phyloP scores from a whole-genome alignment of 1,140 invertebrate species.

The Proales similis region DNA sequence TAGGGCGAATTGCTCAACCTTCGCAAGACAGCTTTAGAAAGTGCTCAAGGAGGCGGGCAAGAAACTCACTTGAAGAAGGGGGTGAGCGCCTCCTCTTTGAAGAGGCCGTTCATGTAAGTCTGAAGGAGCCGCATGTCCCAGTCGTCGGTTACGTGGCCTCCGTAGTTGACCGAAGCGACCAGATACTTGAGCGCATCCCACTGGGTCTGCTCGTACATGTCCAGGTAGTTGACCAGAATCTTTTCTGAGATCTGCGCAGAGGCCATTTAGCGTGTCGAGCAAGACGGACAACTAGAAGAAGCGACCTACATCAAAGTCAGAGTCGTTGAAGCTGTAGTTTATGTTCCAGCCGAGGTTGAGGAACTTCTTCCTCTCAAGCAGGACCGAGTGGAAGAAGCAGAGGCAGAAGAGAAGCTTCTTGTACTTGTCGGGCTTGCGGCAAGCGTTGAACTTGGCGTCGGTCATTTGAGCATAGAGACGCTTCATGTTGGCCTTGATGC shows the following conservation, averaged over 20 bases:
- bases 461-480: slow-evolving; percentile 51
- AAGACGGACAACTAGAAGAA: too few species aligned
- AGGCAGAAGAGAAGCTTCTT: slow-evolving; percentile 53
- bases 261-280: slow-evolving; percentile 7
- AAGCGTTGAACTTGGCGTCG: slow-evolving; percentile 49
- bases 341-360: slow-evolving; percentile 55
- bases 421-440: slow-evolving; percentile 51
- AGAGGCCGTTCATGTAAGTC: slow-evolving; percentile 70
- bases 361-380: slow-evolving; percentile 54
- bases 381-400: slow-evolving; percentile 54
- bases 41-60: too few species aligned
- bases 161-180: slow-evolving; percentile 54
- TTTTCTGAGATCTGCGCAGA: too few species aligned
- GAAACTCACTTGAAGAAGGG: not conserved
- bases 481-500: slow-evolving; percentile 54
- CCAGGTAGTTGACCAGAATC: slow-evolving; percentile 68
- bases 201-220: slow-evolving; percentile 64
- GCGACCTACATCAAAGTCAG: slow-evolving; percentile 79
- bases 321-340: slow-evolving; percentile 69
- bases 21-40: slow-evolving; percentile 16
- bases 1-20: not conserved
- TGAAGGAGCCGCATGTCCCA: slow-evolving; percentile 56
- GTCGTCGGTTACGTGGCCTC: slow-evolving; percentile 54
- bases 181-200: slow-evolving; percentile 55
- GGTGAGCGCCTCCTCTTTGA: slow-evolving; percentile 53